These are phyloP conservation scores for Cygnus olor DNA, from an alignment of 2,797 vertebrate genomes.

Conservation along the genomic window DNA sequence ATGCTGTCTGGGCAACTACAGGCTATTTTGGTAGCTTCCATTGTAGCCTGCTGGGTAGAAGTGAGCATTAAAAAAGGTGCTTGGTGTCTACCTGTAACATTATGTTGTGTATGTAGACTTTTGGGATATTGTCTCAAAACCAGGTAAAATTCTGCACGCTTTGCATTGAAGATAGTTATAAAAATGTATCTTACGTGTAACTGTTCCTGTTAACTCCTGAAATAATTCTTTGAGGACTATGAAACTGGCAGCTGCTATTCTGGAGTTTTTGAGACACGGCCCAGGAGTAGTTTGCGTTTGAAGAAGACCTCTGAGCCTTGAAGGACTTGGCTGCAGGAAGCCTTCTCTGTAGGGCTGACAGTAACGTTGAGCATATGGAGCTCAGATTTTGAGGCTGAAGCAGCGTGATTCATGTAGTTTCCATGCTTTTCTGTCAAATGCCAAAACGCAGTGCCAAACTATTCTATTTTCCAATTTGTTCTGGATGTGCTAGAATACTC, in stretches of 20 bases:
- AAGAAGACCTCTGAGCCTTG: background rate
- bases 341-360: background rate
- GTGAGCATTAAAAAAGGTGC: background rate
- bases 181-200: background rate
- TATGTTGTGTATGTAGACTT: fast-evolving
- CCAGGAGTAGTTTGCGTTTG: background rate
- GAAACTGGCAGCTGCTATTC: background rate
- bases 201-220: background rate
- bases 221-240: background rate
- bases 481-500: background rate
- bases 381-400: background rate
- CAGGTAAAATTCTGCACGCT: background rate
- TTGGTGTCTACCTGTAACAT: background rate
- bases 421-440: background rate
- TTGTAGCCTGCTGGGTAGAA: background rate
- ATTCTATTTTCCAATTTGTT: background rate
- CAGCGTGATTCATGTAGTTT: background rate
- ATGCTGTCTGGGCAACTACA: background rate
- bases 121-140: background rate
- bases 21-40: background rate
- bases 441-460: background rate
- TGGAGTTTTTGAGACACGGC: background rate
- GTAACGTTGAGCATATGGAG: background rate
- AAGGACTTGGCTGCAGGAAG: background rate
- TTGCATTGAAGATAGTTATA: background rate